Evolutionary conservation across 2,888 invertebrate species (phyloP), one percentile per base, ranked within the genome.

Genomic region (Lasioglossum malachurum): DNA sequence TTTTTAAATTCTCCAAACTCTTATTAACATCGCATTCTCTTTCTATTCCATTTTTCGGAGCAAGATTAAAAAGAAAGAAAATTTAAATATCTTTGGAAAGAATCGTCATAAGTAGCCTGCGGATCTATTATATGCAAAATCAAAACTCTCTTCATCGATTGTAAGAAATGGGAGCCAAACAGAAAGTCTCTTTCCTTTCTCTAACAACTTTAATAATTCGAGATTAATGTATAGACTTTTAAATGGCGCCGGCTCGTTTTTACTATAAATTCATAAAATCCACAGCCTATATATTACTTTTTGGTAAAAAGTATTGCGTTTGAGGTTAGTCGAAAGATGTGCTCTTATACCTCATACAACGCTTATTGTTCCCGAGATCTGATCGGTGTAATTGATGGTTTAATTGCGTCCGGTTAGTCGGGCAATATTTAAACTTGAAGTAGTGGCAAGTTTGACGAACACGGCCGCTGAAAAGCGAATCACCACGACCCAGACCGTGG

Each of bases 391-490:
- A 38, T 69, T 38, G 23, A 12, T 38, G 23, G 4, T 76, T 53
- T 67, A 80, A 84, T 84, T 75, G 85, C 80, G 57, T 72, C 75
- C 31, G 75, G 53, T 38, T 23, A 10, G 75, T 75, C 64, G 75
- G 64, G 23, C 38, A 12, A 64, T 84, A 86, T 86, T 86, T 84
- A 71, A 77, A 53, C 75, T 69, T 27, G 75, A 71, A 73, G 85
- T 72, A 75, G 23, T 60, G 81, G 84, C n/a, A 86, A 84, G 80
- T 81, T 84, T 35, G 38, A 78, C 60, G 76, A 38, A 23, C 46
- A 35, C 49, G 72, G 35, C 49, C 69, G 44, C 57, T 75, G 78
- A 75, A 57, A 80, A 73, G 71, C 75, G 80, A 69, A 69, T 84
- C 31, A 3, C 10, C 49, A 31, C 12, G 76, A 10, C 12, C 16